These are phyloP conservation scores for Tangara arthus DNA, from an alignment of 2,797 vertebrate genomes.

Conservation along the genomic window DNA sequence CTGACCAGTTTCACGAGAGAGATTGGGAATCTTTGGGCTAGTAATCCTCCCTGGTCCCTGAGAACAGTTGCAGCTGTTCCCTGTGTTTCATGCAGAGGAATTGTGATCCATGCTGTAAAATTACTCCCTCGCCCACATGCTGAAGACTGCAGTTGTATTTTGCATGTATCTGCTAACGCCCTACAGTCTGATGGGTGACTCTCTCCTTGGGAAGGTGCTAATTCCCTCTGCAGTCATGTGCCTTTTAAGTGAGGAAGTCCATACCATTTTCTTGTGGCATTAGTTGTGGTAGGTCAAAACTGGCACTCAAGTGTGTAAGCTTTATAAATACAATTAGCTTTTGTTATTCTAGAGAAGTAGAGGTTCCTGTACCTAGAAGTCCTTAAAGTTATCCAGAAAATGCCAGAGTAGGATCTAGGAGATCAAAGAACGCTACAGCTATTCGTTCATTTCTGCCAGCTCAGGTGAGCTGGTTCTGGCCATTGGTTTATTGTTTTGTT, in stretches of 20 bases:
- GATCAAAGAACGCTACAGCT: not conserved
- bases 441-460: not conserved
- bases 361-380: not conserved
- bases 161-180: not conserved
- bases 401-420: not conserved
- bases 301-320: not conserved
- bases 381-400: not conserved
- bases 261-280: not conserved
- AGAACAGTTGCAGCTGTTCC: slow-evolving; percentile 33
- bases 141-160: not conserved
- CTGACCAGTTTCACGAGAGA: not conserved
- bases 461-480: not conserved
- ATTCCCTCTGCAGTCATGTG: not conserved
- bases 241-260: not conserved
- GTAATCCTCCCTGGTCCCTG: not conserved
- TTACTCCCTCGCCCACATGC: not conserved
- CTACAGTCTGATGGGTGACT: not conserved
- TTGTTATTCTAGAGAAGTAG: not conserved
- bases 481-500: not conserved
- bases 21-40: not conserved
- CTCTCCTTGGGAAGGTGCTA: not conserved
- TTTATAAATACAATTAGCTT: not conserved
- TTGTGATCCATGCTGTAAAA: not conserved
- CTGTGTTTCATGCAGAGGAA: slow-evolving; percentile 6
- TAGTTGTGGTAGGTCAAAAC: not conserved